phyloP scores from a whole-genome alignment of 2,888 invertebrate species.

The Eupelmus urozonus region DNA sequence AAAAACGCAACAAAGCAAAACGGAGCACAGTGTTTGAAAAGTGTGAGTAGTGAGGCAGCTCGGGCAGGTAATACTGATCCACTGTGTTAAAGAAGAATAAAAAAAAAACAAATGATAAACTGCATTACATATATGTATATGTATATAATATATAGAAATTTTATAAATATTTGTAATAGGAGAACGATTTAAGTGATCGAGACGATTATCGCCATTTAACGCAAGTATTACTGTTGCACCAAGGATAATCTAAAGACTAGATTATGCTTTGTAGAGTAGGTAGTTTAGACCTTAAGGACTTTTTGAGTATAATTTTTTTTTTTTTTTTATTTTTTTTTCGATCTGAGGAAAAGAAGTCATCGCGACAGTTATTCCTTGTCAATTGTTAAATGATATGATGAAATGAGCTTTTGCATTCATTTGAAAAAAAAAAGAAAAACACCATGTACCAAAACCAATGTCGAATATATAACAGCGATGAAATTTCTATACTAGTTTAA shows the following conservation, averaged over 20 bases:
- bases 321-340: constrained; percentile 20
- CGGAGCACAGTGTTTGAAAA: constrained; percentile 58
- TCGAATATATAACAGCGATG: constrained; percentile 40
- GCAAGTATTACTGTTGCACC: constrained; percentile 58
- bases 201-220: constrained; percentile 56
- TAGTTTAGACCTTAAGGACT: constrained; percentile 36
- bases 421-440: constrained; percentile 11
- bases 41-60: constrained; percentile 73
- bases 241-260: constrained; percentile 58
- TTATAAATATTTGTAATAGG: constrained; percentile 63
- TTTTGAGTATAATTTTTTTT: constrained; percentile 31
- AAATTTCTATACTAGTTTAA: constrained; percentile 52
- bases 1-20: constrained; percentile 49
- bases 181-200: constrained; percentile 58
- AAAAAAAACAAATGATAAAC: constrained; percentile 31
- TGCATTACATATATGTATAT: constrained; percentile 73
- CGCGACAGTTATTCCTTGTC: constrained; percentile 34
- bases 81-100: constrained; percentile 68
- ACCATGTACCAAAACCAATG: constrained; percentile 56
- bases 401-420: not conserved
- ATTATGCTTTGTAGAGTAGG: constrained; percentile 57
- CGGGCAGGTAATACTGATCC: constrained; percentile 74
- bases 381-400: constrained; percentile 43
- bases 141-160: constrained; percentile 69
- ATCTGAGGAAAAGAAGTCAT: constrained; percentile 2